Base-by-base conservation (phyloP, 2,888 invertebrate genomes). In the Trichogramma dendrolimi region DNA sequence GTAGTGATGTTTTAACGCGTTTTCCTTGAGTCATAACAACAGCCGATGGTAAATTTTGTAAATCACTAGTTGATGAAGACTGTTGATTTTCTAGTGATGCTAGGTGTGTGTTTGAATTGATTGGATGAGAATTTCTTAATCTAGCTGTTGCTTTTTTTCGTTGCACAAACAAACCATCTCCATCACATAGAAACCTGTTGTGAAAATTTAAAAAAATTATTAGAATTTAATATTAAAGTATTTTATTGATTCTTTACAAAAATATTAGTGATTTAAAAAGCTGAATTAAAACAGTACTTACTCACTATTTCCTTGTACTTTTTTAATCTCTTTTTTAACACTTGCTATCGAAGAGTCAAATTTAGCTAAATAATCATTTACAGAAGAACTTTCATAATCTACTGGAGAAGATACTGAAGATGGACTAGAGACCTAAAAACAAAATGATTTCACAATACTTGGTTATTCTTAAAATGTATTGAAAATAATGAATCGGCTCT, bases 261-360 rank as follows among this genome's bases (percentile, higher is more conserved):
- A 52, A 43, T 44, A n/a, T 47, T n/a, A 5, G 14, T 27, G 10
- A 11, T 8, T 14, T 10, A 11, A 47, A 11, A 47, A 51, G 51
- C 38, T 42, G 8, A 48, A 11, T 27, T 11, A 50, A 50, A 27
- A 57, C 43, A 63, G 46, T 70, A 89, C 90, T 89, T 83, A 92
- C 92, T 91, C 88, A 84, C 91, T 92, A 75, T 85, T 87, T 74
- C 86, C 87, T 80, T 89, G 88, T 68, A 89, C 87, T 75, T 89
- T 88, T 74, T 89, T 88, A 39, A 92, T 91, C 78, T 91, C 91
- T 80, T 87, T 89, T 78, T 91, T 92, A 56, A 91, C 91, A 73
- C 84, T 88, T 60, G 92, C 92, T 74, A 93, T 87, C 38, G 92
- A 90, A 62, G 88, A 88, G 81, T 93, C 92, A 74, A 93, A 87